phyloP scores from a whole-genome alignment of 2,113 vertebrate genomes.

The Corythornis cristatus region DNA sequence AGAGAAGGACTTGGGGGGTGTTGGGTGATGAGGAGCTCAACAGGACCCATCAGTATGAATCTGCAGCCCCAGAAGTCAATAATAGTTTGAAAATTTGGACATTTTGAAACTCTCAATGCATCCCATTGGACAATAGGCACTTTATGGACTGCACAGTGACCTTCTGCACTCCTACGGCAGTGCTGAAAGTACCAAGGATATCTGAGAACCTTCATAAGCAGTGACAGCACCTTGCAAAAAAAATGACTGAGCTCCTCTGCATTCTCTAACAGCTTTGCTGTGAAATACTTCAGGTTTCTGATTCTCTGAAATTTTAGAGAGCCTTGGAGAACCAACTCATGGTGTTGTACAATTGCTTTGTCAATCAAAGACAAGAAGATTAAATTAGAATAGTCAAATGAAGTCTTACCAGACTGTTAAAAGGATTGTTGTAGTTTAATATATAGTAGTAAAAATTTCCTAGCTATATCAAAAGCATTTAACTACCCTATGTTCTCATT shows the following conservation, averaged over 20 bases:
- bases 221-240: fast-evolving
- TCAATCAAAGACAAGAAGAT: not conserved
- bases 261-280: not conserved
- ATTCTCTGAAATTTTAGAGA: not conserved
- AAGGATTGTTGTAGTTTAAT: not conserved
- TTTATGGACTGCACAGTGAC: not conserved
- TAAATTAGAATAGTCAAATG: not conserved
- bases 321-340: not conserved
- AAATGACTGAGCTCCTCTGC: not conserved
- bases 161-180: not conserved
- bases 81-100: not conserved
- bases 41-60: not conserved
- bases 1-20: not conserved
- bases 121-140: not conserved
- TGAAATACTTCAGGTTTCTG: not conserved
- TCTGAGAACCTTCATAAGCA: not conserved
- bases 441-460: not conserved
- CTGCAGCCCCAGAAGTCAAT: not conserved
- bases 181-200: fast-evolving
- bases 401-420: not conserved
- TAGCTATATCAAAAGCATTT: not conserved
- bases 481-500: not conserved
- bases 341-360: not conserved
- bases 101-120: not conserved
- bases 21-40: not conserved